Percentiles rank a stretch among this genome's conserved stretches.
Evolutionary conservation across 2,113 vertebrate genomes (phyloP).

Genomic region (Microcebus ravelobensis): DNA sequence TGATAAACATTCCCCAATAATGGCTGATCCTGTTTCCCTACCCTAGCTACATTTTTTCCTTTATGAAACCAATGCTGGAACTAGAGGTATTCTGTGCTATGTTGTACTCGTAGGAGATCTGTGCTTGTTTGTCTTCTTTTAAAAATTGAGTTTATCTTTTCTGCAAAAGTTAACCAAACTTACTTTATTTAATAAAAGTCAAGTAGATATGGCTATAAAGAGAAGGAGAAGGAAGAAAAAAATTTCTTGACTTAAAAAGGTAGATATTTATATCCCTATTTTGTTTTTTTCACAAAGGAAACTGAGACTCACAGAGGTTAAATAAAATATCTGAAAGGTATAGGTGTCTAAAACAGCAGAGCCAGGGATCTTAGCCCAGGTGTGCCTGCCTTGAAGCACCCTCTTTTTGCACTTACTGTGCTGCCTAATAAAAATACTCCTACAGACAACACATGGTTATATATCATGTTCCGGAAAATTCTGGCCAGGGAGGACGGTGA

Average conservation of each 20-base stretch:
- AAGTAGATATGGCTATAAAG: background rate
- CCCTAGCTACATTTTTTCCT: background rate
- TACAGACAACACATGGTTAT: background rate
- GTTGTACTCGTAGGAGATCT: background rate
- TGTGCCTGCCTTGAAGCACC: background rate
- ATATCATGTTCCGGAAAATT: rapidly evolving
- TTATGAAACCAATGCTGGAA: background rate
- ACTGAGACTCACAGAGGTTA: background rate
- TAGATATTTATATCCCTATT: background rate
- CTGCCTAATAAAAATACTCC: background rate
- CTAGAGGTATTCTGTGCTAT: too few relatives aligned
- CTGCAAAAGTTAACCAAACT: background rate
- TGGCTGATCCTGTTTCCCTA: background rate
- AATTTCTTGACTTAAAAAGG: background rate
- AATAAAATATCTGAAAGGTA: background rate
- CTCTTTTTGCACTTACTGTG: background rate
- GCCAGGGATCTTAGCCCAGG: background rate
- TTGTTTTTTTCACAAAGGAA: background rate
- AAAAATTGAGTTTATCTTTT: background rate
- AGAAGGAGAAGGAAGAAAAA: background rate
- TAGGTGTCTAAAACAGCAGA: background rate
- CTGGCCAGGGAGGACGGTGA: too few relatives aligned
- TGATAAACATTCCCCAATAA: background rate
- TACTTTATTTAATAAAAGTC: background rate
- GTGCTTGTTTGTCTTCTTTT: background rate